Base-by-base conservation (phyloP, 1,140 invertebrate genomes). In the Heliconius himera region DNA sequence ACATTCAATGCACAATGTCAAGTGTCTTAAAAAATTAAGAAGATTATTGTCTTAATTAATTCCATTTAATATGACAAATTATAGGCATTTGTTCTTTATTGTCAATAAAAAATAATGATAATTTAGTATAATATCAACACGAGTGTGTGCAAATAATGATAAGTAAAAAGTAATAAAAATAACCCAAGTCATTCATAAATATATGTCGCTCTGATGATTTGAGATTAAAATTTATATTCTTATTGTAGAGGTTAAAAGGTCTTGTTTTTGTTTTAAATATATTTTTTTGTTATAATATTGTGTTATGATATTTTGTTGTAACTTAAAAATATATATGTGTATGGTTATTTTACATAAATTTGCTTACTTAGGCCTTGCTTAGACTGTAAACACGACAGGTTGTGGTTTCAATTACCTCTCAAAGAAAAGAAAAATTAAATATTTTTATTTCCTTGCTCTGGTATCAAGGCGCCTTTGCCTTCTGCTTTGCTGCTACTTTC, bases 101-200 rank as follows among this genome's bases (percentile, higher is more conserved):
- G 22, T 66, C 26, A 3, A 66, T 66, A 66, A 29, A 66, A 66
- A 29, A 26, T 0, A 66, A 26, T 60, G 54, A 56, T n/a, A 56
- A 8, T 22, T 56, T 73, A 49, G 26, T 54, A 11, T 46, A 20
- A n/a, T 60, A 6, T 36, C 9, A 16, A 75, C 29, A 33, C 1
- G 22, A 56, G 29, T 56, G 26, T 26, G 26, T 26, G 26, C 8
- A 56, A 74, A 56, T 73, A 74, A 9, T 74, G 73, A 74, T 74
- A 74, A 74, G 51, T 51, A 36, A 49, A 36, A 36, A 74, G 51
- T 54, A 22, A 56, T 74, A n/a, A 74, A 36, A 20, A 74, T 8
- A 33, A 51, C 33, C n/a, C 9, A 66, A 75, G 54, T 75, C 74
- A 75, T 75, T 75, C 74, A 75, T 66, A 66, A 75, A 75, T 66